Base-by-base conservation (phyloP, 2,113 vertebrate genomes). In the Spizaetus ornatus region DNA sequence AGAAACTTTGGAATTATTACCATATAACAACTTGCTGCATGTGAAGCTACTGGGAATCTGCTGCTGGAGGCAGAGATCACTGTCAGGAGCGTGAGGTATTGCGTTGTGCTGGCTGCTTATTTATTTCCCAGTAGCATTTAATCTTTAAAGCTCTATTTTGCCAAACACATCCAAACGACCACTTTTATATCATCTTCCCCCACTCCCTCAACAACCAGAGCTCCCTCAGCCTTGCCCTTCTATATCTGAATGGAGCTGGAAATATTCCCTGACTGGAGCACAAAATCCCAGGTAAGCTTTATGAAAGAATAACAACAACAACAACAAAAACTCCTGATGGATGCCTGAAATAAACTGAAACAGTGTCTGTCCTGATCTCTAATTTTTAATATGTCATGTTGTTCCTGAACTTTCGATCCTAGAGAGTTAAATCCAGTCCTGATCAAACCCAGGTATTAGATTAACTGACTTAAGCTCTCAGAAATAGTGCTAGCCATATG, bases 321-420 rank as follows among this genome's bases (percentile, higher is more conserved):
- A 58, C 58, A 91, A 63, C 40, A 86, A 13, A 31, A 85, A 47
- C 11, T 88, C 42, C 20, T 93, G 82, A 88, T 53, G 43, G n/a
- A 83, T 92, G 53, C 50, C n/a, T 83, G 82, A 94, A 93, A 90
- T 83, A 96, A 90, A 79, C 13, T 43, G 67, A 74, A 96, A 92
- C 4, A 69, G 16, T 0, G 0, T 67, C 52, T 92, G 23, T 91
- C 48, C 52, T 92, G 43, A 81, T 43, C 36, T 72, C 52, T 56
- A 2, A 22, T 84, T 74, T 70, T 92, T 78, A 55, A 15, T 56
- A 43, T 63, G 27, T 52, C 50, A 45, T 29, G 47, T 29, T 88
- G 20, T 59, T 90, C 40, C 38, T 84, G 82, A 95, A 72, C 47
- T 91, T 95, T 86, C 1, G 0, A 17, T 72, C 61, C 52, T 43